Evolutionary conservation across 2,797 vertebrate genomes (phyloP).

Genomic region (Sebastes vulpes): DNA sequence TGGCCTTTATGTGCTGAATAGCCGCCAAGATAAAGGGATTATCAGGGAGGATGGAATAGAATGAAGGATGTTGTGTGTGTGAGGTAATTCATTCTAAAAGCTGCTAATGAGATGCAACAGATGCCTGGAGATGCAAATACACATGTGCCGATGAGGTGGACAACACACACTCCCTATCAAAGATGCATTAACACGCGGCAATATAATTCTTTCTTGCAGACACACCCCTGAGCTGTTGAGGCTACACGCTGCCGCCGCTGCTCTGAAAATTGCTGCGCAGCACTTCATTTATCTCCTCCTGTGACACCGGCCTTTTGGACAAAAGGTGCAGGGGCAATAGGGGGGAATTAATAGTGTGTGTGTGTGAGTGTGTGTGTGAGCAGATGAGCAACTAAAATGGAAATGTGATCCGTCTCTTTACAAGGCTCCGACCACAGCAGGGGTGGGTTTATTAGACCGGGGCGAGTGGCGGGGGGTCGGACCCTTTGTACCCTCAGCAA

Average conservation of each 20-base stretch:
- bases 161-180: background rate
- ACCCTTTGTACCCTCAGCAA: conserved; percentile 25
- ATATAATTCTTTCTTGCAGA: background rate
- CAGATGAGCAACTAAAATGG: conserved; percentile 51
- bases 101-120: conserved; percentile 75
- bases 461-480: conserved; percentile 22
- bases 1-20: conserved; percentile 66
- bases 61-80: conserved; percentile 25
- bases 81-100: conserved; percentile 50
- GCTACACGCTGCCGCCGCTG: background rate
- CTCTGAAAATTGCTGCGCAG: conserved; percentile 19
- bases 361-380: conserved; percentile 9
- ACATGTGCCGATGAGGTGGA: background rate
- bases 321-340: conserved; percentile 35
- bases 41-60: conserved; percentile 56
- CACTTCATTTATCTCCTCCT: conserved; percentile 57
- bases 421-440: conserved; percentile 52
- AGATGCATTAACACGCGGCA: background rate
- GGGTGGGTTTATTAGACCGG: conserved; percentile 50
- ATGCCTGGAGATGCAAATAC: conserved; percentile 39
- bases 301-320: conserved; percentile 52
- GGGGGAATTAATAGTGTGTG: conserved; percentile 21
- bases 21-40: conserved; percentile 76
- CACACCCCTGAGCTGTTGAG: conserved; percentile 26
- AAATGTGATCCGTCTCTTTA: conserved; percentile 67